phyloP scores from a whole-genome alignment of 2,797 vertebrate genomes.

The Acrossocheilus wenchowensis region DNA sequence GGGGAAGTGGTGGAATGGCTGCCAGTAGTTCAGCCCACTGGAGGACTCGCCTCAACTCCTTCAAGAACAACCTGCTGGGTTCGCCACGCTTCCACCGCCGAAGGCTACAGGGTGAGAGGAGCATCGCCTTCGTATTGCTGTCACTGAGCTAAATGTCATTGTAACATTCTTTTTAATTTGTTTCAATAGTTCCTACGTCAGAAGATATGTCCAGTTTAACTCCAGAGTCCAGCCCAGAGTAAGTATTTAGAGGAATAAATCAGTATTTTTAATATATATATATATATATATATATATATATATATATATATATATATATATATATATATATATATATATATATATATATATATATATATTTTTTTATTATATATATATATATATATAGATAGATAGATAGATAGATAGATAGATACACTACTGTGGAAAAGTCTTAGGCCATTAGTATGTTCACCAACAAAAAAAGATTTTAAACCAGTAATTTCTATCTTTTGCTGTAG shows the following conservation, averaged over 20 bases:
- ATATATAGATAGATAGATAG: no score
- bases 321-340: no score
- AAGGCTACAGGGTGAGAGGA: constrained; percentile 87
- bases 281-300: no score
- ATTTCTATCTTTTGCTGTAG: no score
- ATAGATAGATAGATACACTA: no score
- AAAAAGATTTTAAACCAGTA: no score
- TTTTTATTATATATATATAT: no score
- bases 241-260: constrained; percentile 67
- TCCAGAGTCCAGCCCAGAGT: constrained; percentile 94
- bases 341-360: no score
- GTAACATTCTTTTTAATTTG: constrained; percentile 3
- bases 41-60: constrained; percentile 91
- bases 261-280: no score
- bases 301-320: no score
- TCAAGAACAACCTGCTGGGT: constrained; percentile 93
- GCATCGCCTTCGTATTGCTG: not conserved
- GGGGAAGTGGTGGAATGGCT: constrained; percentile 78
- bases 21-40: constrained; percentile 90
- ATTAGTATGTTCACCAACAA: no score
- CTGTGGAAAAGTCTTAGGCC: no score
- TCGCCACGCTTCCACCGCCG: constrained; percentile 93
- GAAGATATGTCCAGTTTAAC: constrained; percentile 96
- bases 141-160: not conserved
- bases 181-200: constrained; percentile 84